Evolutionary conservation across 2,888 invertebrate genomes (phyloP), one percentile per base, ranked within the genome.

Genomic region (Ariolimax columbianus): DNA sequence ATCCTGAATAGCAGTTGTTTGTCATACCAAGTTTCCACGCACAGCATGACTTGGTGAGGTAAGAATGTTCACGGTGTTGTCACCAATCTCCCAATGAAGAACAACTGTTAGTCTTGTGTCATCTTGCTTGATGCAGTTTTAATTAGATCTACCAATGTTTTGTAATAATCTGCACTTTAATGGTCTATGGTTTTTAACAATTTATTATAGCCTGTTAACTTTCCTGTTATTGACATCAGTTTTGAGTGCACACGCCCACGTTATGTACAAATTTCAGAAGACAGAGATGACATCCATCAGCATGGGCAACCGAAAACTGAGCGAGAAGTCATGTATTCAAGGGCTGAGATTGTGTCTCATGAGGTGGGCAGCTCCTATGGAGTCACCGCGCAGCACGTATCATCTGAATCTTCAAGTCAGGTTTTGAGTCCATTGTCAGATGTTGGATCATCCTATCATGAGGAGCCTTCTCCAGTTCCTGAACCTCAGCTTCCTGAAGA

Each of bases 381-480:
- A n/a, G 63, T 33, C n/a, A 72, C 30, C 4, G n/a, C n/a, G n/a
- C 72, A 63, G 23, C 70, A 43, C 14, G 47, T 73, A 36, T 17
- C 43, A 1, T 73, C 82, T 30, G 82, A 73, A 40, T 66, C 77
- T n/a, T 83, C 77, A 19, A 55, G 86, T 55, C 86, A 88, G 47
- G 82, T 86, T 4, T 78, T 87, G 47, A 89, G 88, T 70, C 88
- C 88, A 23, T 78, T 83, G 63, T 88, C 88, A 17, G 89, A 89
- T 77, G 88, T 85, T 47, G 82, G 82, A 1, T 75, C 75, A 17
- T 86, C 86, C 17, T 89, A 86, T 81, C 86, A 87, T 33, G 89
- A 89, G 47, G 87, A 87, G 66, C 89, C 89, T 30, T 88, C 88
- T 3, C 84, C 89, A 19, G 89, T 89, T 19, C 89, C 89, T 30